Evolutionary conservation across 2,888 invertebrate species (phyloP).

Genomic region (Drosophila bunnanda): DNA sequence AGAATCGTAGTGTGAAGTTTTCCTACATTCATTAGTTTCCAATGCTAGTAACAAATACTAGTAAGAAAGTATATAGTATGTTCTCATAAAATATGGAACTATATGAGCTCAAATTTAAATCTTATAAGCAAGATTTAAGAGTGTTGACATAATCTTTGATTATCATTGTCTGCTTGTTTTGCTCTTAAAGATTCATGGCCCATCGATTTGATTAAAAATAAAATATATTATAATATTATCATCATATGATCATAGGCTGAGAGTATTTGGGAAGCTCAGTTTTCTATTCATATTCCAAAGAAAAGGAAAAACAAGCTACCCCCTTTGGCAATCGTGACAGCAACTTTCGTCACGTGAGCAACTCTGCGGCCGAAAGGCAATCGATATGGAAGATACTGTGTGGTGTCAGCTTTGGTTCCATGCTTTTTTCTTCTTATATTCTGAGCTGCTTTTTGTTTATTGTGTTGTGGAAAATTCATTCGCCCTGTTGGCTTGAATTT

Average conservation of each 20-base stretch:
- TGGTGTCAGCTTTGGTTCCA: constrained; percentile 37
- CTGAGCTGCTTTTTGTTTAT: constrained; percentile 35
- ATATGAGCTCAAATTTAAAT: not conserved
- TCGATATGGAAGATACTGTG: constrained; percentile 65
- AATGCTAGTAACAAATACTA: not conserved
- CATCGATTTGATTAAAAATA: constrained; percentile 20
- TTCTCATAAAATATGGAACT: not conserved
- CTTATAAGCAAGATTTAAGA: too few relatives aligned
- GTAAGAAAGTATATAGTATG: not conserved
- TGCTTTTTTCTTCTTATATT: constrained; percentile 37
- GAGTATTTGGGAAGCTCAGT: constrained; percentile 15
- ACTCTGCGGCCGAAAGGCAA: constrained; percentile 34
- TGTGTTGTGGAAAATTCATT: constrained; percentile 68
- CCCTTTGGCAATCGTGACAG: constrained; percentile 17
- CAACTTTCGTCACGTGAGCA: constrained; percentile 27
- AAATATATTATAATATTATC: too few relatives aligned
- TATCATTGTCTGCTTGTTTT: not conserved
- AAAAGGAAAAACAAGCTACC: not conserved
- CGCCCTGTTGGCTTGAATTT: constrained; percentile 33
- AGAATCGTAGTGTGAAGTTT: not conserved
- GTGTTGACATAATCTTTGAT: too few relatives aligned
- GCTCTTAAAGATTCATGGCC: not conserved
- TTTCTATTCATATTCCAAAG: constrained; percentile 7
- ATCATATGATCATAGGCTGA: constrained; percentile 25
- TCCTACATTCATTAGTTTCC: not conserved